Evolutionary conservation across 2,888 invertebrate genomes (phyloP).

Genomic region (Caenorhabditis wallacei): DNA sequence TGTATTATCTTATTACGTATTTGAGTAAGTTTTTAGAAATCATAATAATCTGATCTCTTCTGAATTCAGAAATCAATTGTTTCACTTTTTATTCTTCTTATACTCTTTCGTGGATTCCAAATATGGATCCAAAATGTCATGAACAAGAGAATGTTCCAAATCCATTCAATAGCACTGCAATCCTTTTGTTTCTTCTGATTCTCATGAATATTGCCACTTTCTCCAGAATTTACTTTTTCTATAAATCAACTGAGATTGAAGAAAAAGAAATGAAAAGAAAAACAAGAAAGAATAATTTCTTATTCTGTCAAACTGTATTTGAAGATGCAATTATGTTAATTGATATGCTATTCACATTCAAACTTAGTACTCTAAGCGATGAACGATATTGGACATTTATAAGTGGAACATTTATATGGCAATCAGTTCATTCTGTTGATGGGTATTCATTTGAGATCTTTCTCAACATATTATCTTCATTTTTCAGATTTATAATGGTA

Average conservation of each 20-base stretch:
- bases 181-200: conserved; percentile 16
- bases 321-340: conserved; percentile 39
- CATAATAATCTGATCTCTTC: not conserved
- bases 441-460: conserved; percentile 4
- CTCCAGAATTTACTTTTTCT: conserved; percentile 38
- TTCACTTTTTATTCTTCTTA: conserved; percentile 12
- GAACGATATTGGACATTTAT: conserved; percentile 44
- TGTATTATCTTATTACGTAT: conserved; percentile 6
- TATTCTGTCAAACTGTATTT: conserved; percentile 51
- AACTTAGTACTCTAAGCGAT: conserved; percentile 1
- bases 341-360: conserved; percentile 52
- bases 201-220: conserved; percentile 32
- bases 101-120: conserved; percentile 24
- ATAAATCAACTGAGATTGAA: conserved; percentile 22
- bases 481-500: conserved; percentile 39
- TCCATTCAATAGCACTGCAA: conserved; percentile 20
- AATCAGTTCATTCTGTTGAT: conserved; percentile 45
- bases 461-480: not conserved
- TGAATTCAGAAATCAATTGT: not conserved
- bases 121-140: conserved; percentile 19
- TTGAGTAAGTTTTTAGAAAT: conserved; percentile 6
- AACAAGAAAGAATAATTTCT: conserved; percentile 13
- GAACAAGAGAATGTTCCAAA: not conserved
- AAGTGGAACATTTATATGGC: conserved; percentile 37
- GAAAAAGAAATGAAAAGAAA: conserved; percentile 10